Evolutionary conservation across 2,888 invertebrate genomes (phyloP), one percentile per base, ranked within the genome.

Genomic region (Clunio marinus): DNA sequence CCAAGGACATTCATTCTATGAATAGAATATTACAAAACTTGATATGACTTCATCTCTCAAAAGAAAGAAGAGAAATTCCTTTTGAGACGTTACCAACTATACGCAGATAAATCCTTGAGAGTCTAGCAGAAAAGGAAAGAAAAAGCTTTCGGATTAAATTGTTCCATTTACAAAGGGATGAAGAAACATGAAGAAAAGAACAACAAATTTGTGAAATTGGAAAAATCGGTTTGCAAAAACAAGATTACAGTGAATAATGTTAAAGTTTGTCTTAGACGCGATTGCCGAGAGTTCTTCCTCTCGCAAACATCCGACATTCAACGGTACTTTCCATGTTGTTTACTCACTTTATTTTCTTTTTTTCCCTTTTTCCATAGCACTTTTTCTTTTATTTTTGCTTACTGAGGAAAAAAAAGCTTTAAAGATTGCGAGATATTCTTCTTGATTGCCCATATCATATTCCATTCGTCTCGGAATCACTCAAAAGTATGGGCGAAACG

Each of bases 381-480:
- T 32, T 32, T 32, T 32, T 7, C 32, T 32, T 32, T 4, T 32
- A 7, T 32, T 4, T 32, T 32, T 32, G 10, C 32, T 7, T 32
- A 7, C 10, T 32, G 32, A 32, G 4, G 51, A n/a, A 41, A 24
- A 41, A 46, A 15, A 45, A 63, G 27, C 45, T 32, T n/a, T 15
- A 32, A 27, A 17, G 32, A 60, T 35, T 20, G 51, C 17, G 20
- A 22, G 20, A 60, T 20, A 60, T 28, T n/a, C 15, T 63, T 28
- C 41, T 62, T 63, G 63, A 63, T 63, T 63, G 63, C 46, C 63
- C 63, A 63, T 63, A 63, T 46, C 63, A 63, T 15, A 20, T 46
- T 13, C 22, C 46, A 46, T 46, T 15, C 37, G 24, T 63, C 25
- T 46, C 28, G 25, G 25, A 57, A 27, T 57, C 27, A 57, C 27